phyloP scores from a whole-genome alignment of 2,113 vertebrate genomes.

The Diadophis punctatus region DNA sequence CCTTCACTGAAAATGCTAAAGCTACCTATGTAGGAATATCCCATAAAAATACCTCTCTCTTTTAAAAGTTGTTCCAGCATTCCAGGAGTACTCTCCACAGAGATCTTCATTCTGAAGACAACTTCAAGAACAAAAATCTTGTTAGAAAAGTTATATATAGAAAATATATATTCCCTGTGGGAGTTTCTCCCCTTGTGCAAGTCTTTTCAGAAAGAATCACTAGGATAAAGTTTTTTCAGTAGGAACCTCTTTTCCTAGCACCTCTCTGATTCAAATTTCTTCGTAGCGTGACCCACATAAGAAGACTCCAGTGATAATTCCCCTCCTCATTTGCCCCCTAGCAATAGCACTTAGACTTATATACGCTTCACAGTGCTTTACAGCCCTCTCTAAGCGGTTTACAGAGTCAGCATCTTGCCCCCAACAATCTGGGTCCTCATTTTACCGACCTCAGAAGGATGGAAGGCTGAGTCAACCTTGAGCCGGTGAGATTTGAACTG shows the following conservation, averaged over 20 bases:
- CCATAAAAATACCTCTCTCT: background rate
- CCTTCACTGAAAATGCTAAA: background rate
- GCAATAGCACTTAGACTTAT: too few species aligned
- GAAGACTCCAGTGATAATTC: background rate
- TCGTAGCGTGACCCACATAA: background rate
- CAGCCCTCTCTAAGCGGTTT: too few species aligned
- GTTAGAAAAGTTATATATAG: background rate
- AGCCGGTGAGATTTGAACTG: too few species aligned
- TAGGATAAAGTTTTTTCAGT: background rate
- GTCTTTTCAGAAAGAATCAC: background rate
- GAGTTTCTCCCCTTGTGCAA: background rate
- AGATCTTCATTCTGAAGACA: background rate
- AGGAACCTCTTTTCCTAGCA: background rate
- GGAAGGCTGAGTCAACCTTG: too few species aligned
- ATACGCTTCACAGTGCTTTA: too few species aligned
- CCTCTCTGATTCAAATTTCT: background rate
- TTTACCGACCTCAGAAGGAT: too few species aligned
- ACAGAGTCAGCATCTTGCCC: too few species aligned
- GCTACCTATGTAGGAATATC: background rate
- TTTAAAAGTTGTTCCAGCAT: background rate
- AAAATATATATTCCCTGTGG: background rate
- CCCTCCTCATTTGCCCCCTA: background rate
- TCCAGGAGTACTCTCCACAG: background rate
- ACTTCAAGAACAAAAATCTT: background rate
- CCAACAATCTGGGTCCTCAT: too few species aligned